phyloP scores from a whole-genome alignment of 2,888 invertebrate species.

The Teinopalpus imperialis region DNA sequence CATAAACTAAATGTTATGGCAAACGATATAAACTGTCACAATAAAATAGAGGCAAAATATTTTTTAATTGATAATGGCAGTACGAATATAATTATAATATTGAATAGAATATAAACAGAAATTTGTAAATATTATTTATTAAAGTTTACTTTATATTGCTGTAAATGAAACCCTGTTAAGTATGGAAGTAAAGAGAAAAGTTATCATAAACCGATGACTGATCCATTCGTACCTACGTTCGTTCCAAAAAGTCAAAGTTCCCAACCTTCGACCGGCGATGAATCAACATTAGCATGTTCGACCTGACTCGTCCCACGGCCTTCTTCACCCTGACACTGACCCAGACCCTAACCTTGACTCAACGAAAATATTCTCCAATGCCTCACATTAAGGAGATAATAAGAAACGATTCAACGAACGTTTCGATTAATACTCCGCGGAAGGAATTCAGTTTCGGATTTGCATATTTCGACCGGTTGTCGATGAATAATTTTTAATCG shows the following conservation, averaged over 20 bases:
- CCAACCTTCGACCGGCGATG: constrained; percentile 59
- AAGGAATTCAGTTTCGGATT: constrained; percentile 29
- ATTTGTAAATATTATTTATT: too few relatives aligned
- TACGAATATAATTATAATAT: too few relatives aligned
- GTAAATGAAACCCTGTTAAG: too few relatives aligned
- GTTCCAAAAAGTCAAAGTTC: constrained; percentile 59
- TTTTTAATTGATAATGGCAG: too few relatives aligned
- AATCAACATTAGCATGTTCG: constrained; percentile 53
- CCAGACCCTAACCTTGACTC: constrained; percentile 45
- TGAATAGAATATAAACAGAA: too few relatives aligned
- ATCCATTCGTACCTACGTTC: constrained; percentile 28
- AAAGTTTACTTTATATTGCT: too few relatives aligned
- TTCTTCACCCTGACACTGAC: constrained; percentile 43
- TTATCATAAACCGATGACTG: constrained; percentile 27
- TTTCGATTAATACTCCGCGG: constrained; percentile 28
- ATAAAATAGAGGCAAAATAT: too few relatives aligned
- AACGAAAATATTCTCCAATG: constrained; percentile 44
- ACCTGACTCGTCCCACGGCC: constrained; percentile 61
- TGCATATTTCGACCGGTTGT: constrained; percentile 31
- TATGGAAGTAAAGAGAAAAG: constrained; percentile 26
- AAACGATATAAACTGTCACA: too few relatives aligned
- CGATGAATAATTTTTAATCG: constrained; percentile 7
- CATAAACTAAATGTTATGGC: too few relatives aligned
- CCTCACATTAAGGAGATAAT: constrained; percentile 29
- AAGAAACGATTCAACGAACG: constrained; percentile 22